These are phyloP conservation scores for Galago senegalensis DNA, from an alignment of 2,797 vertebrate genomes.

Conservation along the genomic window DNA sequence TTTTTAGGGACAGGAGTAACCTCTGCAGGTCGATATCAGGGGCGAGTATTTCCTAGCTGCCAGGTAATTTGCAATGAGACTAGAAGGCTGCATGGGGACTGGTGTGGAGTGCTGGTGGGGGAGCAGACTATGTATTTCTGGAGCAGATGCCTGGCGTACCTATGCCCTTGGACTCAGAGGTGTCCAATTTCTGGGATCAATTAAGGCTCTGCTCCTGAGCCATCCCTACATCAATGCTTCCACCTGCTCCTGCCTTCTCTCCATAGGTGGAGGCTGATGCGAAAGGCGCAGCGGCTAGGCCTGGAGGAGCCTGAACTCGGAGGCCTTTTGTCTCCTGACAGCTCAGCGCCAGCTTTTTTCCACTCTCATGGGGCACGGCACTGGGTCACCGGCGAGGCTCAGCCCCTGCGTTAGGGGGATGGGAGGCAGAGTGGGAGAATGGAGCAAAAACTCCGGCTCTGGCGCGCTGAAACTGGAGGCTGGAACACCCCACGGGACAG, in stretches of 20 bases:
- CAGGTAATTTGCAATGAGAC: constrained; percentile 80
- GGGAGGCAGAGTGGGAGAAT: not conserved
- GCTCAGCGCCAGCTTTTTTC: constrained; percentile 69
- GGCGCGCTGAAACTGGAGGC: not conserved
- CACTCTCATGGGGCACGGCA: constrained; percentile 70
- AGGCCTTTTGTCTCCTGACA: constrained; percentile 87
- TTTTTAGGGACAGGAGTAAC: constrained; percentile 54
- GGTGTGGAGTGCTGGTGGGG: not conserved
- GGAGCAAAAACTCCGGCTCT: not conserved
- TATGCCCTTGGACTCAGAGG: not conserved
- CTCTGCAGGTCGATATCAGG: not conserved
- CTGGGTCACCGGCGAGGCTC: constrained; percentile 79
- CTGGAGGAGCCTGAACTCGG: constrained; percentile 72
- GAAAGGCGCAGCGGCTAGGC: constrained; percentile 73
- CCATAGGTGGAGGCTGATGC: constrained; percentile 52
- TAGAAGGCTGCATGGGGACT: not conserved
- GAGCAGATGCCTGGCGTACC: constrained; percentile 62
- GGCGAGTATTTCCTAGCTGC: not conserved
- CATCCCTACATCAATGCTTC: not conserved
- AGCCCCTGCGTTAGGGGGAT: not conserved
- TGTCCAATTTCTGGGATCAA: constrained; percentile 35
- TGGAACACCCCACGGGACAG: not conserved
- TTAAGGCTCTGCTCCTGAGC: not conserved
- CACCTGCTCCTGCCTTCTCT: constrained; percentile 48
- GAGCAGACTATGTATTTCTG: constrained; percentile 8